These are phyloP conservation scores for Copidosoma aretas DNA, from an alignment of 2,888 invertebrate species.

Conservation along the genomic window DNA sequence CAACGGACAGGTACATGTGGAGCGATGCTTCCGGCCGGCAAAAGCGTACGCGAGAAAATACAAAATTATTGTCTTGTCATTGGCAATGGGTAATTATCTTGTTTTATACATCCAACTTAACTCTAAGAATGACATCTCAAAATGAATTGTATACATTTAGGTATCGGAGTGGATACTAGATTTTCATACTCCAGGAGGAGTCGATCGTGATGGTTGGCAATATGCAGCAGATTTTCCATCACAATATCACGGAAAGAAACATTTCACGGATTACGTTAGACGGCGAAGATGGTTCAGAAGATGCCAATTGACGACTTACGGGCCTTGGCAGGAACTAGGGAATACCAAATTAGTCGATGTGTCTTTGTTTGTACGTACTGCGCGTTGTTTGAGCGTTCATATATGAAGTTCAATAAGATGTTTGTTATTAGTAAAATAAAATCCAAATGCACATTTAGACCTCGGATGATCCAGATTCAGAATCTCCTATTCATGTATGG, in stretches of 20 bases:
- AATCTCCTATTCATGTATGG: conserved; percentile 73
- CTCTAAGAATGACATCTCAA: conserved; percentile 5
- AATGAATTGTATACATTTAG: conserved; percentile 56
- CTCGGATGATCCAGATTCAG: conserved; percentile 61
- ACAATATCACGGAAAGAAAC: conserved; percentile 83
- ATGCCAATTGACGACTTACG: conserved; percentile 81
- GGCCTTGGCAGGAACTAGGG: conserved; percentile 89
- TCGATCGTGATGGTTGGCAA: conserved; percentile 93
- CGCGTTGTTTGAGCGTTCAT: too few relatives aligned
- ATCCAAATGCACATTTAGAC: conserved; percentile 52
- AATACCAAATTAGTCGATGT: conserved; percentile 84
- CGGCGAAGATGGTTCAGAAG: conserved; percentile 83
- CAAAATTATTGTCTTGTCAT: conserved; percentile 82
- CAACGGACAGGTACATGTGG: conserved; percentile 90
- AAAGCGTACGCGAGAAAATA: conserved; percentile 84
- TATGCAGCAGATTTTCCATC: conserved; percentile 92
- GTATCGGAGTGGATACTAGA: conserved; percentile 92
- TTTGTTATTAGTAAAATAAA: background rate
- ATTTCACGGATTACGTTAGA: conserved; percentile 88
- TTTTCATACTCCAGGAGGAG: conserved; percentile 87
- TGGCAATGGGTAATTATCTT: conserved; percentile 81
- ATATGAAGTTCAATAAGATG: too few relatives aligned
- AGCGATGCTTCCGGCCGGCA: conserved; percentile 86
- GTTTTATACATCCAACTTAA: background rate
- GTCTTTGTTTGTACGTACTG: conserved; percentile 71